Evolutionary conservation across 2,113 vertebrate genomes (phyloP).

Genomic region (Pycnonotus jocosus): DNA sequence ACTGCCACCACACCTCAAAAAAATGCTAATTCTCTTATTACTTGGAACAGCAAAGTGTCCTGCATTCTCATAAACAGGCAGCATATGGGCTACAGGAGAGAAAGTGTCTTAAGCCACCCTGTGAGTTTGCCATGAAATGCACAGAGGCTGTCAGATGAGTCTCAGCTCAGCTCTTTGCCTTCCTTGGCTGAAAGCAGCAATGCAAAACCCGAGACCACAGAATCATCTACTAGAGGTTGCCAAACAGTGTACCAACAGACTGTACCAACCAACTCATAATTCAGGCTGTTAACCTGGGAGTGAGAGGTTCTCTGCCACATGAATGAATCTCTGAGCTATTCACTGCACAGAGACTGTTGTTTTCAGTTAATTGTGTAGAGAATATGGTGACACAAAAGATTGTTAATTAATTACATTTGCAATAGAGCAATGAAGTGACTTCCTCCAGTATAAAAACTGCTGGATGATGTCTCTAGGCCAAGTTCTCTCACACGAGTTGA

Average conservation of each 20-base stretch:
- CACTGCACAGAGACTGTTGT: background rate
- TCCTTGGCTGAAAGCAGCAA: background rate
- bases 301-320: background rate
- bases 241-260: background rate
- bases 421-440: background rate
- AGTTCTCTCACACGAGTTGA: background rate
- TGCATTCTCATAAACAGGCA: background rate
- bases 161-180: background rate
- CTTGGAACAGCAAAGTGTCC: background rate
- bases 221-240: background rate
- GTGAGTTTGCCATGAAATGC: rapidly evolving
- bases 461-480: background rate
- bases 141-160: background rate
- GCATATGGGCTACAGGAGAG: background rate
- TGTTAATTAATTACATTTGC: slow-evolving; percentile 2
- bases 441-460: background rate
- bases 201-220: background rate
- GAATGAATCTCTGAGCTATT: background rate
- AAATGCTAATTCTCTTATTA: background rate
- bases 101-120: background rate
- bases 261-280: background rate
- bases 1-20: background rate
- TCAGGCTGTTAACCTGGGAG: background rate
- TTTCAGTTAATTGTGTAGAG: background rate
- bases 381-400: background rate